Percentiles rank a stretch among this genome's conserved stretches.
Conservation (phyloP, 2,797 vertebrate genomes). For the Otolemur crassicaudatus region DNA sequence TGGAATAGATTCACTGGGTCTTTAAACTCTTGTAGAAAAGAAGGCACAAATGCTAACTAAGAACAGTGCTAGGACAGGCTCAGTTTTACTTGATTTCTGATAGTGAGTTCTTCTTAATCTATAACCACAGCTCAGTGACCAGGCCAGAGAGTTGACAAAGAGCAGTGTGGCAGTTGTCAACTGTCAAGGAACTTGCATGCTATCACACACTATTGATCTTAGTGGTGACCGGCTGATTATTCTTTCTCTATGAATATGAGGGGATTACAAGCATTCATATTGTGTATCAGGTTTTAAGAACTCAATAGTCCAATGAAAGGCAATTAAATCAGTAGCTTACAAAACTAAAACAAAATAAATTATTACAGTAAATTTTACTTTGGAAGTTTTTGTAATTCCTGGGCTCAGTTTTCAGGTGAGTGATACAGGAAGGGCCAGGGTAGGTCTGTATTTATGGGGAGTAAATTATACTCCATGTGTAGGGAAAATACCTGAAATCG, state of each 20-base stretch:
- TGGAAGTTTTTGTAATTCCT: slow-evolving; percentile 33
- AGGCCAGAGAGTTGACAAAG: slow-evolving; percentile 4
- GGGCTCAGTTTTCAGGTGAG: not conserved
- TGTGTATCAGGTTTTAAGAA: not conserved
- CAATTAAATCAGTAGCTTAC: not conserved
- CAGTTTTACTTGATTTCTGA: slow-evolving; percentile 6
- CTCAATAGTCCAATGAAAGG: slow-evolving; percentile 5
- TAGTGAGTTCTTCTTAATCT: not conserved
- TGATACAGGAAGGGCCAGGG: not conserved
- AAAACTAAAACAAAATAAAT: not conserved
- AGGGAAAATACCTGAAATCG: not conserved
- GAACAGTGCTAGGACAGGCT: not conserved
- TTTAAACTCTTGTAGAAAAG: not conserved
- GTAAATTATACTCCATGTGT: not conserved
- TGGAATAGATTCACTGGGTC: not conserved
- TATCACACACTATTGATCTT: not conserved
- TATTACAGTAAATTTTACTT: not conserved
- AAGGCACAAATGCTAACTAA: not conserved
- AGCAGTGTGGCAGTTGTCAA: not conserved
- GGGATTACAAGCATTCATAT: not conserved
- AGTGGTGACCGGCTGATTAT: not conserved
- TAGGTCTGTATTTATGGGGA: not conserved
- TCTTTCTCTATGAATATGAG: not conserved
- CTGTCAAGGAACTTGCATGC: not conserved
- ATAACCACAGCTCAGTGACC: not conserved